These are phyloP conservation scores for Hippopotamyrus pictus DNA, from an alignment of 2,797 vertebrate species.

Conservation along the genomic window DNA sequence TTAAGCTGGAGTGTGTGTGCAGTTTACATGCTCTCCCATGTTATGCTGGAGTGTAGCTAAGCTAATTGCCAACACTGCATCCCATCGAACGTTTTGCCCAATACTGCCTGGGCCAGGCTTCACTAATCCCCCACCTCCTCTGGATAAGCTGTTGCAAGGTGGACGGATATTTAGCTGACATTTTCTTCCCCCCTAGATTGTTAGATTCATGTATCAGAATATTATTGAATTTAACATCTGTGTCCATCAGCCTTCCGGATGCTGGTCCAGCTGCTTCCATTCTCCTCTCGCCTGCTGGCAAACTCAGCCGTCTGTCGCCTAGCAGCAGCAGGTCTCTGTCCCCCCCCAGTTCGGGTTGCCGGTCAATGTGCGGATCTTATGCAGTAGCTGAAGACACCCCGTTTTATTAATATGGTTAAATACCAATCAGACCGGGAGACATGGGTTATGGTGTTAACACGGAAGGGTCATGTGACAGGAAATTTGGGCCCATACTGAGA, in stretches of 20 bases:
- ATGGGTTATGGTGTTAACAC: not conserved
- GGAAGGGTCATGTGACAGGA: not conserved
- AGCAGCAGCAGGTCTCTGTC: not conserved
- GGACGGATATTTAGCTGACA: not conserved
- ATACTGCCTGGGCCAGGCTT: not conserved
- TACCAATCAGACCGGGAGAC: not conserved
- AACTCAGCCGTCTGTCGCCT: not conserved
- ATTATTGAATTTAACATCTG: conserved; percentile 9
- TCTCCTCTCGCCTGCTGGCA: not conserved
- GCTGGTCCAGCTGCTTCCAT: not conserved
- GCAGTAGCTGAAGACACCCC: not conserved
- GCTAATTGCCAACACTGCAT: not conserved
- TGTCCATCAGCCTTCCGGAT: not conserved
- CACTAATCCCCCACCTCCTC: not conserved
- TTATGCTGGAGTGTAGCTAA: no score
- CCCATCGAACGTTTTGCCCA: not conserved
- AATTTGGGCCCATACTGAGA: not conserved
- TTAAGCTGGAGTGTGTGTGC: not conserved
- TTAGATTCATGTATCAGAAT: not conserved
- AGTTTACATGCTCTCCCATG: not conserved
- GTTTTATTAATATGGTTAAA: not conserved
- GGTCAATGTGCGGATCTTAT: not conserved
- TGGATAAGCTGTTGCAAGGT: not conserved
- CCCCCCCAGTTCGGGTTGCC: not conserved
- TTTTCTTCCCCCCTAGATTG: not conserved